Conservation (phyloP, 2,113 vertebrate genomes). For the human region DNA sequence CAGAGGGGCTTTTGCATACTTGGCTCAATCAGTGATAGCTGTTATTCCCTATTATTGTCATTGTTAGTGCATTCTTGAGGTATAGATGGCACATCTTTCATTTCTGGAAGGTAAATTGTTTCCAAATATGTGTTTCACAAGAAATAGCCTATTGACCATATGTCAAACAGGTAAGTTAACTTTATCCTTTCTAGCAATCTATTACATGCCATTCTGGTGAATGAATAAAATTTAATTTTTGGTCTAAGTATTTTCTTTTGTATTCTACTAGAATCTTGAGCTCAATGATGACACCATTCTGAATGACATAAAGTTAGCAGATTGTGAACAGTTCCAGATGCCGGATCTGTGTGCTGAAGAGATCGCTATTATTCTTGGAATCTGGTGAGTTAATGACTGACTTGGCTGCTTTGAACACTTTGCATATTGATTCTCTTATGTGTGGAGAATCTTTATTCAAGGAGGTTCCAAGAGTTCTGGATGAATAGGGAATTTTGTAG, state of each 20-base stretch:
- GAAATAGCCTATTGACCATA: neutral
- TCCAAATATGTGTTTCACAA: neutral
- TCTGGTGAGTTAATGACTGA: slow-evolving; percentile 89
- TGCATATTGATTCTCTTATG: neutral
- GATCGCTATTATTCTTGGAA: slow-evolving; percentile 93
- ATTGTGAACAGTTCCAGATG: slow-evolving; percentile 88
- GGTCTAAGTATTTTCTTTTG: slow-evolving; percentile 42
- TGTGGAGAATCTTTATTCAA: neutral
- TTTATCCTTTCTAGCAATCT: neutral
- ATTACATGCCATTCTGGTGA: neutral
- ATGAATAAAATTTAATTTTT: slow-evolving; percentile 45
- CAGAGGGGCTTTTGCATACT: neutral
- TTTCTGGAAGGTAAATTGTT: neutral
- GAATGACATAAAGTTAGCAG: slow-evolving; percentile 91
- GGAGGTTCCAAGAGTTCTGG: neutral
- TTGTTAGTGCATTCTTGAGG: neutral
- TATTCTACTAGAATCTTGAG: slow-evolving; percentile 87
- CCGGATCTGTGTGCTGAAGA: slow-evolving; percentile 95
- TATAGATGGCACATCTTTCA: neutral
- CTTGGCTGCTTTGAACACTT: neutral
- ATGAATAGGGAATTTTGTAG: neutral
- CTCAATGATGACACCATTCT: slow-evolving; percentile 94
- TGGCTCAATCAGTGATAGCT: neutral
- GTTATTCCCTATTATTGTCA: neutral
- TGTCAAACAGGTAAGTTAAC: neutral